Evolutionary conservation across 2,888 invertebrate genomes (phyloP).

Genomic region (Pharmacophagus antenor): DNA sequence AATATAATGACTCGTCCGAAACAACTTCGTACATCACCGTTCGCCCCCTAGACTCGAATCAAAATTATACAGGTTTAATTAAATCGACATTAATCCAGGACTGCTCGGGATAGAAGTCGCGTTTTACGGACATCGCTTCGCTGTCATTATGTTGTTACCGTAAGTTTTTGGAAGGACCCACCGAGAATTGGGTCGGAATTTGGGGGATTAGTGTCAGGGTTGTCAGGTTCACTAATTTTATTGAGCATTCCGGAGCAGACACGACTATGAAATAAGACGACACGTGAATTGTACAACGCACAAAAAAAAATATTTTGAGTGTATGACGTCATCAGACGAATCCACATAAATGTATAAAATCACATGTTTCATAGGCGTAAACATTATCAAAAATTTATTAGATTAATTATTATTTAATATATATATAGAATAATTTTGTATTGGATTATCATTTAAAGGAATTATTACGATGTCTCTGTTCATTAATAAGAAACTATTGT

Average conservation of each 20-base stretch:
- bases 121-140: constrained; percentile 54
- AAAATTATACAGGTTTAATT: constrained; percentile 79
- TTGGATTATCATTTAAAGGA: too few species aligned
- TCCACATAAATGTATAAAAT: too few species aligned
- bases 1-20: constrained; percentile 7
- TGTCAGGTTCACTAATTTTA: constrained; percentile 36
- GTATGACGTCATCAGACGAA: not conserved
- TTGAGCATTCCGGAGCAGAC: constrained; percentile 21
- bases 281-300: not conserved
- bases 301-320: not conserved
- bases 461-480: too few species aligned
- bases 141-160: constrained; percentile 75
- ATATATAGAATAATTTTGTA: too few species aligned
- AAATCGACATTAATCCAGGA: constrained; percentile 76
- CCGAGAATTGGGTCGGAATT: constrained; percentile 57
- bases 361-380: too few species aligned
- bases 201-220: constrained; percentile 47
- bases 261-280: not conserved
- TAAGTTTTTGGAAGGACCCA: constrained; percentile 57
- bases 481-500: too few species aligned
- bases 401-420: too few species aligned
- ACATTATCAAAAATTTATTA: too few species aligned
- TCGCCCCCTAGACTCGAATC: constrained; percentile 46
- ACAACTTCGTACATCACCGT: constrained; percentile 30
- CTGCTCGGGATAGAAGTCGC: constrained; percentile 63